Evolutionary conservation across 1,140 invertebrate genomes (phyloP), one percentile per base, ranked within the genome.

Genomic region (Eumeta japonica): DNA sequence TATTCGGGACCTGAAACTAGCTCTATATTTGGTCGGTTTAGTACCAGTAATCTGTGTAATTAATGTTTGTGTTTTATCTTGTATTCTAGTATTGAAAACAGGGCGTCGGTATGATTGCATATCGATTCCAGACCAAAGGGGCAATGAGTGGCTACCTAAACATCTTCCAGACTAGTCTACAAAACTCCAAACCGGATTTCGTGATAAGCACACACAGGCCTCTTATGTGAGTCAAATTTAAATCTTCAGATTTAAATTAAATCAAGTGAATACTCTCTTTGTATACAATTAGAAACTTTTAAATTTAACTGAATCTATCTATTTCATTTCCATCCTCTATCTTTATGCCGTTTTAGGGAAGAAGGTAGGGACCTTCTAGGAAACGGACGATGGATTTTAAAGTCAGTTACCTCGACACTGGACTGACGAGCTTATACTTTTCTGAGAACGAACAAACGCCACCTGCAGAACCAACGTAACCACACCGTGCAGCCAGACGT

Each of bases 111-210:
- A 90, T 99, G 85, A 97, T 98, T 53, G 95, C 96, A 30, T 98
- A 99, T 61, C 85, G 96, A 55, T 89, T 95, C 60, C 87, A 93
- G 68, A 94, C 90, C 29, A 96, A 97, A 72, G 89, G 86, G 87
- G 2, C 86, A 89, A 45, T 98, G 94, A 98, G 71, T 99, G 95
- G 95, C 75, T 99, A 15, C 97, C 52, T n/a, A 99, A 77, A 97
- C 94, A 1, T 96, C 92, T 50, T 97, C 95, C 3, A 81, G 94
- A 53, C 81, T 98, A 31, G 93, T 98, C 18, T 98, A 98, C 76
- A 99, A 99, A 98, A 98, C 75, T 97, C 94, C 44, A 99, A 98
- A 75, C 94, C 96, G 2, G 96, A 99, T 67, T 98, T 97, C 72
- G 94, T 99, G 40, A 95, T 98, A 41, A 95, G 92, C 63, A 98